phyloP scores from a whole-genome alignment of 2,113 vertebrate species.

The Embiotoca jacksoni region DNA sequence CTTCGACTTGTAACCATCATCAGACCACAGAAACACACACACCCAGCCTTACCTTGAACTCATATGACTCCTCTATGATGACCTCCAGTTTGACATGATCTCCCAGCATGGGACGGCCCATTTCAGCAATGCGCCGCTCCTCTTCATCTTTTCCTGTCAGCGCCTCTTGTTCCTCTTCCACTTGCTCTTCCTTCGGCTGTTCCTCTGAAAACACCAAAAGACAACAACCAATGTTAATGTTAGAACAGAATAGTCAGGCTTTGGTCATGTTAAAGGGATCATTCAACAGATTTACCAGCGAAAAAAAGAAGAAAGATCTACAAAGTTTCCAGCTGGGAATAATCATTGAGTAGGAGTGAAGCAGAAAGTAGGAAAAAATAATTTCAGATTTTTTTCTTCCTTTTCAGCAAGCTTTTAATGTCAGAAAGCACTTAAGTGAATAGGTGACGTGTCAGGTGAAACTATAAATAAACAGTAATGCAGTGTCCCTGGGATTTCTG shows the following conservation, averaged over 20 bases:
- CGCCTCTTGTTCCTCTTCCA: constrained; percentile 84
- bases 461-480: too few species aligned
- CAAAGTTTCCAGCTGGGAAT: neutral
- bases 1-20: neutral
- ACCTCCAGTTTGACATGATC: constrained; percentile 96
- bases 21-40: neutral
- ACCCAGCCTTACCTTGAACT: constrained; percentile 91
- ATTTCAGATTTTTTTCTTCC: too few species aligned
- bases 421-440: too few species aligned
- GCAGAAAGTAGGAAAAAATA: neutral
- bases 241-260: neutral
- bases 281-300: neutral
- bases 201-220: constrained; percentile 82
- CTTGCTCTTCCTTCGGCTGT: constrained; percentile 80
- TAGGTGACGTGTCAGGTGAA: too few species aligned
- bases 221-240: constrained; percentile 28
- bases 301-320: neutral
- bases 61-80: constrained; percentile 98
- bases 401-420: too few species aligned
- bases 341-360: neutral
- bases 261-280: neutral
- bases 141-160: constrained; percentile 94
- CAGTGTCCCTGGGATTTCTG: too few species aligned
- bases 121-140: constrained; percentile 93
- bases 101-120: constrained; percentile 95